phyloP scores from a whole-genome alignment of 1,140 invertebrate genomes.

The Hypsibius dujardini region DNA sequence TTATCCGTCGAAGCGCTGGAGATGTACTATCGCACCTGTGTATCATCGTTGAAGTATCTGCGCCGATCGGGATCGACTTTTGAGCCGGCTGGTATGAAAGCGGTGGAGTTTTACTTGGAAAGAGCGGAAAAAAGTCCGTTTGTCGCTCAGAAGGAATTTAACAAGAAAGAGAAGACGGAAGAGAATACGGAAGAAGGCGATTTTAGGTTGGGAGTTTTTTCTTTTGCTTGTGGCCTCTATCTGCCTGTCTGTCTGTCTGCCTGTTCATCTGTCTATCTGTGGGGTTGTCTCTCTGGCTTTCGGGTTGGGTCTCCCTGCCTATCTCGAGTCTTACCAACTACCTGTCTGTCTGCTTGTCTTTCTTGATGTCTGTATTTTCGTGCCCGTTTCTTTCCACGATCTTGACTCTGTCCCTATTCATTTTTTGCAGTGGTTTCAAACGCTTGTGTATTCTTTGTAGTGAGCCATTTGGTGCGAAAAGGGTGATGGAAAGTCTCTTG shows the following conservation, averaged over 20 bases:
- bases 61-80: neutral
- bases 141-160: neutral
- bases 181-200: neutral
- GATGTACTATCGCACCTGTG: slow-evolving; percentile 49
- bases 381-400: too few species aligned
- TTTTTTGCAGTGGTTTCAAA: too few species aligned
- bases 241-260: too few species aligned
- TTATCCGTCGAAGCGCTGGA: slow-evolving; percentile 75
- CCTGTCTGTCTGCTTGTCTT: too few species aligned
- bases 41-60: slow-evolving; percentile 63
- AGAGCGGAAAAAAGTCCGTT: neutral
- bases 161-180: neutral
- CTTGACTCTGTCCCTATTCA: too few species aligned
- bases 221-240: too few species aligned
- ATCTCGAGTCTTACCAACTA: too few species aligned
- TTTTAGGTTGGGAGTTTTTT: too few species aligned
- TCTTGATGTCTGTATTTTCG: too few species aligned
- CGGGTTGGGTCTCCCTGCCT: too few species aligned
- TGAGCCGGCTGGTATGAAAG: slow-evolving; percentile 10
- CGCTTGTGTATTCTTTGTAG: neutral
- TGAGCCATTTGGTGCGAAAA: neutral
- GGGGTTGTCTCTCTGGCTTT: too few species aligned
- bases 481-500: neutral
- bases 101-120: slow-evolving; percentile 2
- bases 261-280: too few species aligned